Evolutionary conservation across 2,888 invertebrate species (phyloP).

Genomic region (Pseudanteris insignis): DNA sequence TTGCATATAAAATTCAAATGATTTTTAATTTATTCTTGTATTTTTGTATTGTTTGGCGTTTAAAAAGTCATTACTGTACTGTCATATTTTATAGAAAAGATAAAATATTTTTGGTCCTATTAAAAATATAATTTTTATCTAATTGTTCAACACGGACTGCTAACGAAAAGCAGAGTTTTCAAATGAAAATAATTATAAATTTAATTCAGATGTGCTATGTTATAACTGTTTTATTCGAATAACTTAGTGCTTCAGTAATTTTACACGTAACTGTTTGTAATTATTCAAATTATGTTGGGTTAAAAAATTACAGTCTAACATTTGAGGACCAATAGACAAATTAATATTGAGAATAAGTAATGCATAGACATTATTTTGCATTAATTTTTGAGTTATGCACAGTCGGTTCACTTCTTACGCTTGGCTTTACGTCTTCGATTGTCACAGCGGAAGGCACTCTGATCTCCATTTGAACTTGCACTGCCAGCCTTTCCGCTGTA

Average conservation of each 20-base stretch:
- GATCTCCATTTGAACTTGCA: conserved; percentile 59
- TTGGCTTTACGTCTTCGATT: conserved; percentile 62
- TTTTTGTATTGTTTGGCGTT: conserved; percentile 21
- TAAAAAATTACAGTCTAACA: no score
- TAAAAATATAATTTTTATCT: conserved; percentile 27
- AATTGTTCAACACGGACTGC: no score
- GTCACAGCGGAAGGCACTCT: conserved; percentile 53
- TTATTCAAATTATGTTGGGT: no score
- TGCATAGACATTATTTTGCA: conserved; percentile 31
- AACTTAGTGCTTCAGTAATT: no score
- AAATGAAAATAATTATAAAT: no score
- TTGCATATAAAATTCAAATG: conserved; percentile 23
- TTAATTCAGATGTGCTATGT: no score
- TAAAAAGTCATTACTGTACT: conserved; percentile 3
- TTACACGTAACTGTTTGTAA: no score
- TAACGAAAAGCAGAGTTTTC: no score
- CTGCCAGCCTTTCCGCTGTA: conserved; percentile 72
- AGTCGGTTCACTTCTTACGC: conserved; percentile 59
- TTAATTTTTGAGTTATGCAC: conserved; percentile 52
- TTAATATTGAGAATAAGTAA: conserved; percentile 50
- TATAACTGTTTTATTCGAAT: no score
- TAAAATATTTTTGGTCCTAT: conserved; percentile 9
- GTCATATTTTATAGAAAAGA: conserved; percentile 8
- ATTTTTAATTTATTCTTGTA: no score
- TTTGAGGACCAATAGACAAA: no score